A percentile compares a stretch with the other conserved stretches of the same genome.
Evolutionary conservation across 1,140 invertebrate genomes (phyloP).

Genomic region (Schlechtendalia chinensis): DNA sequence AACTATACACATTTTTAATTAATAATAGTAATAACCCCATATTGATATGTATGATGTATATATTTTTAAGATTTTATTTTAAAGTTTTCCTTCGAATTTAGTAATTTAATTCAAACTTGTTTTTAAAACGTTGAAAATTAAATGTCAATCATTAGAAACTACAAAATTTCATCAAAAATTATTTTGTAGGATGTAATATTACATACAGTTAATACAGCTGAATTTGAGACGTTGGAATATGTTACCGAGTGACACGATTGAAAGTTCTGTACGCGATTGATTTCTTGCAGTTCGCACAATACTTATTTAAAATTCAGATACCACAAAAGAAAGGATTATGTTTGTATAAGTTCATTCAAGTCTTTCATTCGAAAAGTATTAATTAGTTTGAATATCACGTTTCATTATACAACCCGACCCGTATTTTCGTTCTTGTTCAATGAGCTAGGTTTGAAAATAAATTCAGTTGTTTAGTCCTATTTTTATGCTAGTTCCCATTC

Average conservation of each 20-base stretch:
- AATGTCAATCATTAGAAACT: background rate
- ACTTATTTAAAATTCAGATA: background rate
- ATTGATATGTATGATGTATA: too few species aligned
- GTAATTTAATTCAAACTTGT: background rate
- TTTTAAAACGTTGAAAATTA: background rate
- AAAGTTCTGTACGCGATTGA: constrained; percentile 1
- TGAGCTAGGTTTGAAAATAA: too few species aligned
- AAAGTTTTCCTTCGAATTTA: too few species aligned
- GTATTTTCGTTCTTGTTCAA: background rate
- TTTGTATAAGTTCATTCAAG: background rate
- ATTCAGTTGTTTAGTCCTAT: background rate
- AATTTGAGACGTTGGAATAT: background rate
- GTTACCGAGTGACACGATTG: background rate
- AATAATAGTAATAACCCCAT: background rate
- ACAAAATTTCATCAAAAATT: background rate
- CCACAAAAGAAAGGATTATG: background rate
- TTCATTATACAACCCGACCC: background rate
- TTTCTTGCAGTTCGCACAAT: background rate
- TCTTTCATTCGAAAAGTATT: background rate
- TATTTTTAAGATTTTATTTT: too few species aligned
- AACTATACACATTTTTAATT: background rate
- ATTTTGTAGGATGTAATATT: background rate
- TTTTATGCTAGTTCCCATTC: background rate
- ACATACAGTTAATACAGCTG: background rate
- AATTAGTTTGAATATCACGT: background rate